These are phyloP conservation scores for Marisa cornuarietis DNA, from an alignment of 1,140 invertebrate species.

Conservation along the genomic window DNA sequence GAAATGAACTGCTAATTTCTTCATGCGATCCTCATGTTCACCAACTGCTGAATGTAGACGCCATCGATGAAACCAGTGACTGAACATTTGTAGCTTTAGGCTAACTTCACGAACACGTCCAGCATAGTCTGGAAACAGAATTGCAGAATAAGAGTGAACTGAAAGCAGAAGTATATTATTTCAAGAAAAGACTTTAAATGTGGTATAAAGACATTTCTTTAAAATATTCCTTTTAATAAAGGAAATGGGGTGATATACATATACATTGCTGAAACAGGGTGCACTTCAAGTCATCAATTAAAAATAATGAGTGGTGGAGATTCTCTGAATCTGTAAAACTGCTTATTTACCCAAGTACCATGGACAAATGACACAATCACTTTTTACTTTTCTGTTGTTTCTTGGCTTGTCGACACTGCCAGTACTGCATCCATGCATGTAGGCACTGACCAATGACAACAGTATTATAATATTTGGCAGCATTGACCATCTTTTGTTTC, in stretches of 20 bases:
- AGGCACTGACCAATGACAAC: slow-evolving; percentile 16
- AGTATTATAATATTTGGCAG: background rate
- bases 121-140: slow-evolving; percentile 35
- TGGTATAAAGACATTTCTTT: background rate
- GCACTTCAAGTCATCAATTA: background rate
- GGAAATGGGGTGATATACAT: background rate
- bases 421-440: slow-evolving; percentile 33
- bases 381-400: slow-evolving; percentile 35
- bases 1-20: slow-evolving; percentile 30
- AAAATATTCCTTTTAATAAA: background rate
- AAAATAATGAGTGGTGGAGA: background rate
- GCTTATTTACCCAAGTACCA: too few species aligned
- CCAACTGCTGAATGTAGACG: slow-evolving; percentile 25
- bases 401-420: slow-evolving; percentile 27
- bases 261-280: background rate
- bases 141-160: background rate
- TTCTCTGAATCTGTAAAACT: too few species aligned
- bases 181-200: background rate
- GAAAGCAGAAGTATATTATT: background rate
- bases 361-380: background rate
- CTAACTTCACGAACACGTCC: slow-evolving; percentile 26
- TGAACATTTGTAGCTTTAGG: slow-evolving; percentile 28
- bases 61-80: slow-evolving; percentile 36
- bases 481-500: background rate
- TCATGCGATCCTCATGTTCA: slow-evolving; percentile 40